Evolutionary conservation across 1,140 invertebrate species (phyloP).

Genomic region (Sarcophaga peregrina): DNA sequence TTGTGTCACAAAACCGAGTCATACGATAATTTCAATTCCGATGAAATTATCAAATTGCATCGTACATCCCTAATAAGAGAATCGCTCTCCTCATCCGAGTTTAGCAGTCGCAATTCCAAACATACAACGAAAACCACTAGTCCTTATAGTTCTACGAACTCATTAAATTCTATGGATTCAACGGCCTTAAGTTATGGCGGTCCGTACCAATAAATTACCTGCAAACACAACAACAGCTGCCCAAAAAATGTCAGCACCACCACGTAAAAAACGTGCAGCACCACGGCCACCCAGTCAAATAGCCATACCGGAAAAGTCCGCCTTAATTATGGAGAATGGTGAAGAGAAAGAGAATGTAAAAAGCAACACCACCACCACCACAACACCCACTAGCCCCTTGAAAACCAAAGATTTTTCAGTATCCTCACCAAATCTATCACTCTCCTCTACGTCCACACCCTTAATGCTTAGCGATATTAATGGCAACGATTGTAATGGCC

Average conservation of each 20-base stretch:
- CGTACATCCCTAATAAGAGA: conserved; percentile 57
- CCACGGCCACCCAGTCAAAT: conserved; percentile 63
- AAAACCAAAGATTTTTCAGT: conserved; percentile 58
- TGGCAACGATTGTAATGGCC: conserved; percentile 50
- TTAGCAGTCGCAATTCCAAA: conserved; percentile 64
- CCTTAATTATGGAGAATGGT: conserved; percentile 48
- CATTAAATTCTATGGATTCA: conserved; percentile 64
- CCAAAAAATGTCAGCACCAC: conserved; percentile 50
- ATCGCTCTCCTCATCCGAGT: conserved; percentile 64
- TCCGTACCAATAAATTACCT: conserved; percentile 45
- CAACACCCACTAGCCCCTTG: conserved; percentile 44
- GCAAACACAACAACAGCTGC: not conserved
- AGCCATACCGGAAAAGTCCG: conserved; percentile 58
- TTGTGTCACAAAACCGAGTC: conserved; percentile 63
- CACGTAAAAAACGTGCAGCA: conserved; percentile 62
- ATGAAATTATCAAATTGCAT: conserved; percentile 62
- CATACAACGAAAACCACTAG: conserved; percentile 64
- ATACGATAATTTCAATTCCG: conserved; percentile 61
- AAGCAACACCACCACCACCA: not conserved
- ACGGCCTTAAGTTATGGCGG: conserved; percentile 58
- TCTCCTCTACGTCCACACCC: not conserved
- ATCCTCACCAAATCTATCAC: conserved; percentile 61
- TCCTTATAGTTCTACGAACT: conserved; percentile 65
- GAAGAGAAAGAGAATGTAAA: not conserved
- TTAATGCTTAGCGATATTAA: conserved; percentile 17